Evolutionary conservation across 2,888 invertebrate genomes (phyloP).

Genomic region (Crioceris asparagi): DNA sequence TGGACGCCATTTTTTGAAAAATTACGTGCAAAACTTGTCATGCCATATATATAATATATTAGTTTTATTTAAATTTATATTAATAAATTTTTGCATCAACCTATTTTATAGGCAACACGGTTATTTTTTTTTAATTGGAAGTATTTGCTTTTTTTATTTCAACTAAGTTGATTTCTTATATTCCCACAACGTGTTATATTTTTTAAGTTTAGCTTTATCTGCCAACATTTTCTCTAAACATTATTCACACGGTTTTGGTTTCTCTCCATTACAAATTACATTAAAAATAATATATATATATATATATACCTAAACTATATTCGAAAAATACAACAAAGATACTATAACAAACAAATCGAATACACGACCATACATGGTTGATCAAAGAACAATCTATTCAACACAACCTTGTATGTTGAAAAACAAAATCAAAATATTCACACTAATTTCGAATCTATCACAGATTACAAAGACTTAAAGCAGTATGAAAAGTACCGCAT

Average conservation of each 20-base stretch:
- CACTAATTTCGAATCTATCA: slow-evolving; percentile 15
- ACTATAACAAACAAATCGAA: no score
- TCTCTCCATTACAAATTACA: no score
- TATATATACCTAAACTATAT: no score
- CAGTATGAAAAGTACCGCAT: slow-evolving; percentile 8
- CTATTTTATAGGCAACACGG: slow-evolving; percentile 18
- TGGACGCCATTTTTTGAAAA: slow-evolving; percentile 14
- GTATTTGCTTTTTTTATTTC: slow-evolving; percentile 4
- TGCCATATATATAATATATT: slow-evolving; percentile 14
- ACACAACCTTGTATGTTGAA: no score
- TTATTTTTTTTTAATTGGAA: slow-evolving; percentile 12
- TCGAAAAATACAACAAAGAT: no score
- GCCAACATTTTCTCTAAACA: slow-evolving; percentile 3
- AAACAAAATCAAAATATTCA: slow-evolving; percentile 7
- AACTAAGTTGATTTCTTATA: slow-evolving; percentile 12
- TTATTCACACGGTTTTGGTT: no score
- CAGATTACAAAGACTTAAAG: slow-evolving; percentile 17
- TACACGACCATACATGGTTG: no score
- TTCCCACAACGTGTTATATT: slow-evolving; percentile 10
- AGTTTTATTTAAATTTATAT: slow-evolving; percentile 6
- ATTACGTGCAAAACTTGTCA: slow-evolving; percentile 18
- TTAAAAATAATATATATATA: no score
- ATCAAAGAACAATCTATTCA: no score
- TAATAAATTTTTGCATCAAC: no score
- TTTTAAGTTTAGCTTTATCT: slow-evolving; percentile 3